A percentile compares a stretch with the other conserved stretches of the same genome.
These are phyloP conservation scores for Lepus timidus DNA, from an alignment of 2,113 vertebrate species.

Conservation along the genomic window DNA sequence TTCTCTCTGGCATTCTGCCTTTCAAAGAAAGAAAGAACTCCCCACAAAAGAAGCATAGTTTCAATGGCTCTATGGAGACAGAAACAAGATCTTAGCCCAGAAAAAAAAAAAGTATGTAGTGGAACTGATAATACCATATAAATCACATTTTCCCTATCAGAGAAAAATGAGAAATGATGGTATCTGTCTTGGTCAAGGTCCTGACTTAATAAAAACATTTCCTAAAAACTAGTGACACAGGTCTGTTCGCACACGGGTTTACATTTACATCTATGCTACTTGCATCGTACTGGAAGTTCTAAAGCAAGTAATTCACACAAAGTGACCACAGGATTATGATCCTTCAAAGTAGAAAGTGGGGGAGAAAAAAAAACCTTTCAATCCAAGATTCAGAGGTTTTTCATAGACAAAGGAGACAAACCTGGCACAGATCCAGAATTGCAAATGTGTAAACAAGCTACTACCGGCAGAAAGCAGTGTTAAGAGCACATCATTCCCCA, in stretches of 20 bases:
- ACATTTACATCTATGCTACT: neutral
- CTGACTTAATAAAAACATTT: neutral
- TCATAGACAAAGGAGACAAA: neutral
- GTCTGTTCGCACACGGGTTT: neutral
- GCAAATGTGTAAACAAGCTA: neutral
- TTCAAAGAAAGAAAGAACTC: too few species aligned
- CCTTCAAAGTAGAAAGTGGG: neutral
- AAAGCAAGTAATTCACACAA: neutral
- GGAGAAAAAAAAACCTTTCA: neutral
- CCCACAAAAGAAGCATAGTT: neutral
- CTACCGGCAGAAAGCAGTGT: neutral
- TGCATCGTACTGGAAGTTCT: neutral
- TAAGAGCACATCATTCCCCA: neutral
- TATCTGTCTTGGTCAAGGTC: conserved; percentile 2
- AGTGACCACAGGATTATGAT: neutral
- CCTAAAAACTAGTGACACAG: neutral
- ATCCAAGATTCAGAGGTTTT: neutral
- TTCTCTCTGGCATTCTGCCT: too few species aligned
- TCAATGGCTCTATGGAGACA: neutral
- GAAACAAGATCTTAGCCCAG: neutral
- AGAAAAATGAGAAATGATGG: neutral
- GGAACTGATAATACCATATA: neutral
- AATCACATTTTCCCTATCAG: neutral
- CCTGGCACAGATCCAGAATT: neutral
- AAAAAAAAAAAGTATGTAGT: neutral